Percentiles rank a stretch among this genome's conserved stretches.
These are phyloP conservation scores for Leptosomus discolor DNA, from an alignment of 2,113 vertebrate genomes.

Conservation along the genomic window DNA sequence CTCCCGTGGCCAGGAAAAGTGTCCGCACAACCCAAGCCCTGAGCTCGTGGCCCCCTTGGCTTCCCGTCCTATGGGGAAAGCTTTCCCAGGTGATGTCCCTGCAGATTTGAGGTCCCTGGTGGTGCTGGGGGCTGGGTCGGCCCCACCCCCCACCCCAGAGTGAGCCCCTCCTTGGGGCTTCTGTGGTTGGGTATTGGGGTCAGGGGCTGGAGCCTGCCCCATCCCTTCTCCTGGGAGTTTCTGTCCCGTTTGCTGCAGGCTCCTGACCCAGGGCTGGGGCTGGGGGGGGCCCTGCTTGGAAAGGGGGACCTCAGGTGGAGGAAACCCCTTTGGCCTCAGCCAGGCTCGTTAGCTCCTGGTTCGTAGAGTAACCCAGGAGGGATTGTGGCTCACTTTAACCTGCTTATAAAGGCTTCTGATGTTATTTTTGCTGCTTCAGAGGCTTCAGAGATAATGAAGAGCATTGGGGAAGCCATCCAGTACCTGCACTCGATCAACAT, in stretches of 20 bases:
- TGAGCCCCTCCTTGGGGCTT: not conserved
- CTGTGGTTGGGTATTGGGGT: rapidly evolving
- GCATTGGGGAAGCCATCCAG: conserved; percentile 93
- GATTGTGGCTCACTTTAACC: no score
- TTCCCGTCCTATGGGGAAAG: not conserved
- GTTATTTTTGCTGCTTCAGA: conserved; percentile 68
- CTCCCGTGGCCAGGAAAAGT: not conserved
- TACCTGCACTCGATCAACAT: conserved; percentile 95
- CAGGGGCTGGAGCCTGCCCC: not conserved
- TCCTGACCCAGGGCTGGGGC: not conserved
- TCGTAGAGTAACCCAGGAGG: not conserved
- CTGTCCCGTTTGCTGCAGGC: not conserved
- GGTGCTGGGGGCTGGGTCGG: not conserved
- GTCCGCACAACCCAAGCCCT: not conserved
- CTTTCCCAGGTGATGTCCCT: not conserved
- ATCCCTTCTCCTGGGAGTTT: not conserved
- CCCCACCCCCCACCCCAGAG: not conserved
- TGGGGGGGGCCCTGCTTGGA: no score
- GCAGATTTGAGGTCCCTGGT: no score
- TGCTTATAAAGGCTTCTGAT: not conserved
- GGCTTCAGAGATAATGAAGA: conserved; percentile 98
- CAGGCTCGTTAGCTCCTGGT: not conserved
- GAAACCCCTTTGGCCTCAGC: not conserved
- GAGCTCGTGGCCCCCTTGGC: rapidly evolving
- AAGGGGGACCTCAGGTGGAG: rapidly evolving